Evolutionary conservation across 2,888 invertebrate genomes (phyloP).

Genomic region (Tiliacea aurago): DNA sequence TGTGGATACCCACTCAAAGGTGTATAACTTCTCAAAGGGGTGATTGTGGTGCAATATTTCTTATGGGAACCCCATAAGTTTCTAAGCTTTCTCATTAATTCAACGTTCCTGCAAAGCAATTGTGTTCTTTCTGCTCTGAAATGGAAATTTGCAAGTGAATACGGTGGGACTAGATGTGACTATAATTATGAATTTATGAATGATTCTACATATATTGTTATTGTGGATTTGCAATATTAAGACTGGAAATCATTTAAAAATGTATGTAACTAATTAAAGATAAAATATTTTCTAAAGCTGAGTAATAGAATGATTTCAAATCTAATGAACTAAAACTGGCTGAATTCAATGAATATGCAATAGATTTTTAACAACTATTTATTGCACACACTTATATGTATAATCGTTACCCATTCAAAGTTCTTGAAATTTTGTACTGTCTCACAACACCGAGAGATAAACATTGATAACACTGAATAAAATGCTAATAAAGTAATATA

Average conservation of each 20-base stretch:
- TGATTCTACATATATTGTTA: constrained; percentile 12
- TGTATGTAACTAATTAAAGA: background rate
- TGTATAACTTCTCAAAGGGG: constrained; percentile 82
- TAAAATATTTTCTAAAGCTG: background rate
- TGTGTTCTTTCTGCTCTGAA: constrained; percentile 91
- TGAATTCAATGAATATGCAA: constrained; percentile 42
- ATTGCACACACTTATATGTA: constrained; percentile 77
- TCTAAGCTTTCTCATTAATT: constrained; percentile 91
- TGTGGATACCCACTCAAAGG: constrained; percentile 87
- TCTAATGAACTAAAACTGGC: constrained; percentile 27
- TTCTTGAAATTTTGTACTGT: constrained; percentile 61
- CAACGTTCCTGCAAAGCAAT: constrained; percentile 91
- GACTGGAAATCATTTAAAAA: constrained; percentile 28
- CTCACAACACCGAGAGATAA: constrained; percentile 58
- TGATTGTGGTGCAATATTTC: constrained; percentile 88
- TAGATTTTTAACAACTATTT: constrained; percentile 64
- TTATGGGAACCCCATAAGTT: constrained; percentile 92
- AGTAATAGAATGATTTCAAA: constrained; percentile 15
- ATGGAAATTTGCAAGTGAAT: constrained; percentile 74
- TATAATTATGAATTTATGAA: constrained; percentile 14
- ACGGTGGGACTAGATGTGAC: constrained; percentile 42
- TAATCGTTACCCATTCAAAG: constrained; percentile 81
- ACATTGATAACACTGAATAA: constrained; percentile 54
- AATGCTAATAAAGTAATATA: constrained; percentile 37
- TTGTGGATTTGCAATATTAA: background rate